These are phyloP conservation scores for Channa argus DNA, from an alignment of 2,113 vertebrate genomes.

Conservation along the genomic window DNA sequence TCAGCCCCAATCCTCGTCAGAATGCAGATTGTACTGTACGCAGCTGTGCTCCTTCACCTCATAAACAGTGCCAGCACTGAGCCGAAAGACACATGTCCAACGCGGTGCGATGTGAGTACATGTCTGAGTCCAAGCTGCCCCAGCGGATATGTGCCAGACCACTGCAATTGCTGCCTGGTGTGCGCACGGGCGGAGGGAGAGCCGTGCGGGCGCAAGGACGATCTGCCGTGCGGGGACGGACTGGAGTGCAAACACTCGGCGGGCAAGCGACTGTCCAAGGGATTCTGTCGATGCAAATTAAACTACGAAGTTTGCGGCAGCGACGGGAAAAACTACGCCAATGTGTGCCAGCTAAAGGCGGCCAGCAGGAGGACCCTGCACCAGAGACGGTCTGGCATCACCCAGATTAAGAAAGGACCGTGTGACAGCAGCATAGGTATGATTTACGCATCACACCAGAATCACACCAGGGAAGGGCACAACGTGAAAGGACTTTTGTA, in stretches of 20 bases:
- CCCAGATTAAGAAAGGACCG: constrained; percentile 86
- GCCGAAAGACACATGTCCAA: constrained; percentile 80
- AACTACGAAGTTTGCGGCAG: constrained; percentile 88
- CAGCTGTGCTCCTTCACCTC: constrained; percentile 43
- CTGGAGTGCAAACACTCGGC: constrained; percentile 87
- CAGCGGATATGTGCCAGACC: constrained; percentile 92
- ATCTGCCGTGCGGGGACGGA: constrained; percentile 90
- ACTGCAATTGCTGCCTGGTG: constrained; percentile 93
- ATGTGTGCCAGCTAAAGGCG: constrained; percentile 89
- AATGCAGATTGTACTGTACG: constrained; percentile 67
- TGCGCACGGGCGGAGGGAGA: constrained; percentile 90
- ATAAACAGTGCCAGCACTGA: constrained; percentile 50
- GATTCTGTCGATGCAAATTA: constrained; percentile 88
- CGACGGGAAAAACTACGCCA: constrained; percentile 90
- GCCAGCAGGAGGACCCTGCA: constrained; percentile 88
- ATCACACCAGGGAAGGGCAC: no score
- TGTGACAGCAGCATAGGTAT: constrained; percentile 88
- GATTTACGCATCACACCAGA: constrained; percentile 43
- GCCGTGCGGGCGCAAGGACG: constrained; percentile 87
- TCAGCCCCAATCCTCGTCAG: neutral
- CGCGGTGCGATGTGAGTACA: constrained; percentile 90
- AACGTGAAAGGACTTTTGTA: no score
- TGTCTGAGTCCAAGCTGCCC: constrained; percentile 93
- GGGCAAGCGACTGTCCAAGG: constrained; percentile 82
- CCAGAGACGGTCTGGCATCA: constrained; percentile 83